Evolutionary conservation across 2,113 vertebrate species (phyloP).

Genomic region (Triplophysa rosa): DNA sequence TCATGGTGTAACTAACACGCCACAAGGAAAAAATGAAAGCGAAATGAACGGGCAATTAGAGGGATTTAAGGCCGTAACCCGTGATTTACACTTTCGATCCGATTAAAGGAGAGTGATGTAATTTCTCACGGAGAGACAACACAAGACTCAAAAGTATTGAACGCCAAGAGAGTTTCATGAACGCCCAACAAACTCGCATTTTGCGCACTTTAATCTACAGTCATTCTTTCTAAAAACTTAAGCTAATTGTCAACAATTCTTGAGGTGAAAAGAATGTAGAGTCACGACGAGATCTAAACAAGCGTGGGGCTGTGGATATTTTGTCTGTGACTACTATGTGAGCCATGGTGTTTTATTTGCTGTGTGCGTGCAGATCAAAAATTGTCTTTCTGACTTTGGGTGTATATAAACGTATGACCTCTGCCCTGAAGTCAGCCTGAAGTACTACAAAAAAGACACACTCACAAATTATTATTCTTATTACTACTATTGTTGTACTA

Average conservation of each 20-base stretch:
- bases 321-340: neutral
- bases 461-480: neutral
- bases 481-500: neutral
- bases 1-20: slow-evolving; percentile 54
- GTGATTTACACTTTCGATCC: slow-evolving; percentile 52
- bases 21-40: slow-evolving; percentile 45
- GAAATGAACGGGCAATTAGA: slow-evolving; percentile 51
- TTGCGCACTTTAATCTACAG: slow-evolving; percentile 7
- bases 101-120: slow-evolving; percentile 48
- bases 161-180: slow-evolving; percentile 25
- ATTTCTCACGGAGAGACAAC: slow-evolving; percentile 34
- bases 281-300: neutral
- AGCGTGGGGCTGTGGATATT: neutral
- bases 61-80: slow-evolving; percentile 47
- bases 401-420: slow-evolving; percentile 17
- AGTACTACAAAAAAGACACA: neutral
- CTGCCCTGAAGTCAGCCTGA: slow-evolving; percentile 8
- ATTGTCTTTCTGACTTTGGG: slow-evolving; percentile 36
- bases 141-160: slow-evolving; percentile 12
- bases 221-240: neutral
- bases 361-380: slow-evolving; percentile 43
- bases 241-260: neutral
- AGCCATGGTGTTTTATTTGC: slow-evolving; percentile 1
- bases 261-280: neutral
- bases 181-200: slow-evolving; percentile 19